Evolutionary conservation across 2,797 vertebrate genomes (phyloP), one percentile per base, ranked within the genome.

Genomic region (Champsocephalus gunnari): DNA sequence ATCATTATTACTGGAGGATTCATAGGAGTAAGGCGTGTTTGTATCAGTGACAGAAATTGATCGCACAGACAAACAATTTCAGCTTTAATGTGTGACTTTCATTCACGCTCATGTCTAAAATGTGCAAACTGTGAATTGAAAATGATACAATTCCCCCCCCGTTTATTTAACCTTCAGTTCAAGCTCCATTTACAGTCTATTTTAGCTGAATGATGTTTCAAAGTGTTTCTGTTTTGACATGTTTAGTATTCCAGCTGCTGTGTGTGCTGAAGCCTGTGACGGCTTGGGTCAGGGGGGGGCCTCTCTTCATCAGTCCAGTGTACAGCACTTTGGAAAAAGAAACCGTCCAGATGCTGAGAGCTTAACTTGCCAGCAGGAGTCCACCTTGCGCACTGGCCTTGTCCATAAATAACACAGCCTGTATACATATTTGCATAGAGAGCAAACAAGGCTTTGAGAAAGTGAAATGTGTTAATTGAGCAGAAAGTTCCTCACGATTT

Each of bases 161-260:
- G 3, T 73, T 67, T 72, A 55, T 48, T 41, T 62, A 9, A 19
- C 54, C 32, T 53, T 53, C 13, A 9, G 12, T 38, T 59, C 19
- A 45, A 71, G 21, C 45, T 70, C 34, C 0, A 54, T 63, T 63
- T 60, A 47, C 12, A 63, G 61, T 66, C 12, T 73, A 7, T 78
- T 69, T 83, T 53, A 56, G 24, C 56, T 63, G 43, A 81, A 77
- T 77, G n/a, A 66, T 60, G 66, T 75, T 80, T 88, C 67, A 84
- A 88, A 68, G 79, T 83, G 78, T 57, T 86, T 77, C 56, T 67
- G 61, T 61, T 77, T 81, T 64, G 72, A 79, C 76, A 86, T 71
- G 78, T 79, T 92, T 87, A 83, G 78, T 77, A 86, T 90, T 87
- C 66, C 32, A 45, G 76, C 75, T 74, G 87, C 53, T 59, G 76